phyloP scores from a whole-genome alignment of 2,113 vertebrate species.

The Sarotherodon lohbergeri region DNA sequence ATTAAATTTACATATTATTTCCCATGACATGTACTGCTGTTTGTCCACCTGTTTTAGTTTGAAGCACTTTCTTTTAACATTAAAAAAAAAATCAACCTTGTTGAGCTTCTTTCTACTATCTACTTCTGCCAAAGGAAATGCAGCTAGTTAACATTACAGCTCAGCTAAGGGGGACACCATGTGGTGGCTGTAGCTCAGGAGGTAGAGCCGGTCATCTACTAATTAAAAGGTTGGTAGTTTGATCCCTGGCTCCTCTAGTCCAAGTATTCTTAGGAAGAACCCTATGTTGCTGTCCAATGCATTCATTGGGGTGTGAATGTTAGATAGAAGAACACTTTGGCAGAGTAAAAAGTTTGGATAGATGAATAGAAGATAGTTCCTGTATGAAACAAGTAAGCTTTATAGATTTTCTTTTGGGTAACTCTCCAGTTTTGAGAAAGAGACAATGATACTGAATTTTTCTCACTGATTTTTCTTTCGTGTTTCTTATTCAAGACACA shows the following conservation, averaged over 20 bases:
- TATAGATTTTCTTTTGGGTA: background rate
- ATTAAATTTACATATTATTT: background rate
- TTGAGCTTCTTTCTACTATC: background rate
- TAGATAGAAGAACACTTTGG: background rate
- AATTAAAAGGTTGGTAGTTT: background rate
- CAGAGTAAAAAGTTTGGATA: background rate
- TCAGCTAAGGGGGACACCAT: background rate
- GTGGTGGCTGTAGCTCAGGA: background rate
- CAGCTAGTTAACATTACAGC: background rate
- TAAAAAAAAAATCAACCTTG: background rate
- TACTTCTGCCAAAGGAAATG: background rate
- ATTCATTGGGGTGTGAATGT: background rate
- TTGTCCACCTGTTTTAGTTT: background rate
- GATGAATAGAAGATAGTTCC: background rate
- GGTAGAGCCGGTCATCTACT: background rate
- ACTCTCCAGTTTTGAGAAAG: background rate
- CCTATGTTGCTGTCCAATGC: background rate
- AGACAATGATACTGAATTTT: background rate
- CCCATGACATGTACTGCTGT: background rate
- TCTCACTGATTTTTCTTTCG: background rate
- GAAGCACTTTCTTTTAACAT: background rate
- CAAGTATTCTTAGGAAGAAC: background rate
- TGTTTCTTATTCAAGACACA: background rate
- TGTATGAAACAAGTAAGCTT: background rate
- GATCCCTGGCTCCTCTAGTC: background rate